A percentile compares a stretch with the other conserved stretches of the same genome.
Evolutionary conservation across 2,113 vertebrate genomes (phyloP).

Genomic region (Embiotoca jacksoni): DNA sequence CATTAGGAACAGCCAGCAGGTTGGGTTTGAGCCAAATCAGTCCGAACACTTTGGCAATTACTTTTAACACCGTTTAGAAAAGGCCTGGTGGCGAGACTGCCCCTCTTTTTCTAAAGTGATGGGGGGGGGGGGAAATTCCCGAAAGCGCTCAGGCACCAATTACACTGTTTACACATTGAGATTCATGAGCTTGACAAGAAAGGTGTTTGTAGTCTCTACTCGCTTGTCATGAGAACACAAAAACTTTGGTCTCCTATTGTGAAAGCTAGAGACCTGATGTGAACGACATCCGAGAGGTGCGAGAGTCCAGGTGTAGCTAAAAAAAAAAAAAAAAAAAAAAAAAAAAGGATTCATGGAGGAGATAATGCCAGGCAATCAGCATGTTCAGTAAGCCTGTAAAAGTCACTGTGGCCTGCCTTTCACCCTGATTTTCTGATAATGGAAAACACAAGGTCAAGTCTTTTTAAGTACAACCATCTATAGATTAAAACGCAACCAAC

Average conservation of each 20-base stretch:
- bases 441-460: not conserved
- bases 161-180: slow-evolving; percentile 61
- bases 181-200: slow-evolving; percentile 63
- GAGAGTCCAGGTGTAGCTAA: not conserved
- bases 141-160: slow-evolving; percentile 56
- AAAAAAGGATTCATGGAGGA: not conserved
- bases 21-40: slow-evolving; percentile 45
- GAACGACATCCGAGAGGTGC: slow-evolving; percentile 6
- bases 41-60: slow-evolving; percentile 61
- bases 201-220: slow-evolving; percentile 37
- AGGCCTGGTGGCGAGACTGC: slow-evolving; percentile 12
- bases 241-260: slow-evolving; percentile 18
- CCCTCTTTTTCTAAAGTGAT: slow-evolving; percentile 33
- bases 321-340: not conserved
- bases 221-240: slow-evolving; percentile 47
- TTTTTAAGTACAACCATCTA: not conserved
- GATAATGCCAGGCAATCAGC: not conserved
- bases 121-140: slow-evolving; percentile 46
- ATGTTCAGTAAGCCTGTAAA: no score
- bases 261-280: slow-evolving; percentile 24
- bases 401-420: not conserved
- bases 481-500: no score
- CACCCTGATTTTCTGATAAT: not conserved
- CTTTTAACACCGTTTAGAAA: slow-evolving; percentile 58
- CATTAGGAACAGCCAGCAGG: slow-evolving; percentile 45